These are phyloP conservation scores for Nomada lathburiana DNA, from an alignment of 2,888 invertebrate species.

Conservation along the genomic window DNA sequence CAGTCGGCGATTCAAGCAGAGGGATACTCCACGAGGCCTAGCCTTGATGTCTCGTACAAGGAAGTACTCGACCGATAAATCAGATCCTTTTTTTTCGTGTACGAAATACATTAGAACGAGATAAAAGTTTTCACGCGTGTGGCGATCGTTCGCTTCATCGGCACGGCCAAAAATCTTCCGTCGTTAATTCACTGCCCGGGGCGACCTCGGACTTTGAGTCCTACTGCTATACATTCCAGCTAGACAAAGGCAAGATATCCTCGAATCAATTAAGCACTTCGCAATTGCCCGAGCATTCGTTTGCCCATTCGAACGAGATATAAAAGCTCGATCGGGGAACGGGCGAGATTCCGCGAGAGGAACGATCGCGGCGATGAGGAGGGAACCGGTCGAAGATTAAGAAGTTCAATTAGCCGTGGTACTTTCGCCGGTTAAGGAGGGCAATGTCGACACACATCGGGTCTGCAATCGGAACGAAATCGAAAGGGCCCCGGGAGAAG, in stretches of 20 bases:
- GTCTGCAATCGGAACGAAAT: constrained; percentile 66
- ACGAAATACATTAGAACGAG: neutral
- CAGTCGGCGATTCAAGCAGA: neutral
- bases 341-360: neutral
- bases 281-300: too few species aligned
- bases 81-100: neutral
- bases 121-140: neutral
- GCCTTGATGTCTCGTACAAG: neutral
- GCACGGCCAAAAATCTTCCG: neutral
- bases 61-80: constrained; percentile 13
- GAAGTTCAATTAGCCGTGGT: constrained; percentile 52
- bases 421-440: constrained; percentile 65
- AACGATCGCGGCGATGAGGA: neutral
- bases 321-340: neutral
- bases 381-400: constrained; percentile 40
- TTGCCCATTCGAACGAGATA: neutral
- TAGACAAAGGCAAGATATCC: too few species aligned
- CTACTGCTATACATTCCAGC: neutral
- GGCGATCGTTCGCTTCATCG: too few species aligned
- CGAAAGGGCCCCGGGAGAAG: constrained; percentile 63
- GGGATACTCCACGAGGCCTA: neutral
- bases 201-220: neutral
- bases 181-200: neutral
- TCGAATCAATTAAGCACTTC: too few species aligned
- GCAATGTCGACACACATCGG: constrained; percentile 61